Conservation (phyloP, 2,113 vertebrate species). For the Calyptommatus sinebrachiatus region DNA sequence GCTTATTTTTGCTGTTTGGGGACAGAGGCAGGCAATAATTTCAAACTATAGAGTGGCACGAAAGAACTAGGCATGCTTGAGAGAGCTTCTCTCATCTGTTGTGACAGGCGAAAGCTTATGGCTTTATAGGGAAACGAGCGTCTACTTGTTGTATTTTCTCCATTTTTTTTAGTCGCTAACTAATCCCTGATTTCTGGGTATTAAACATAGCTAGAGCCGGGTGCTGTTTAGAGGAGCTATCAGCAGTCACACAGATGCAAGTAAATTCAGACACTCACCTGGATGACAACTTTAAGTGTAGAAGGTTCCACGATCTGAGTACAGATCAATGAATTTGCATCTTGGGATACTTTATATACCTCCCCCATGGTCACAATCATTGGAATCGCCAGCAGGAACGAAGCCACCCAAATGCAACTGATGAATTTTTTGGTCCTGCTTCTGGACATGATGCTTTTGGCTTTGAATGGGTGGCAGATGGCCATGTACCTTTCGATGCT, state of each 20-base stretch:
- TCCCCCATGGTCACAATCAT: constrained; percentile 94
- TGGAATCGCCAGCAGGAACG: constrained; percentile 85
- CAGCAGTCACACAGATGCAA: not conserved
- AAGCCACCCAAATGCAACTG: constrained; percentile 87
- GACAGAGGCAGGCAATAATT: not conserved
- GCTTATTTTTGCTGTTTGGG: not conserved
- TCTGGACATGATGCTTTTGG: constrained; percentile 95
- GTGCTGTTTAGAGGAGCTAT: not conserved
- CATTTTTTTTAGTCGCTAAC: not conserved
- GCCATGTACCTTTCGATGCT: constrained; percentile 95
- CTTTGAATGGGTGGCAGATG: constrained; percentile 96
- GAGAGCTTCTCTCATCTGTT: constrained; percentile 7
- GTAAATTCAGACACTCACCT: constrained; percentile 73
- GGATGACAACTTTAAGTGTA: constrained; percentile 85
- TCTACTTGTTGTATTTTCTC: constrained; percentile 10
- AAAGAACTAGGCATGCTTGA: not conserved
- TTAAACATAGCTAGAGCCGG: not conserved
- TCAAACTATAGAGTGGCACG: not conserved
- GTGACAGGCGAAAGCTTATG: constrained; percentile 11
- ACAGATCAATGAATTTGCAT: constrained; percentile 78
- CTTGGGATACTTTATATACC: constrained; percentile 59
- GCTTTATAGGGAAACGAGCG: not conserved
- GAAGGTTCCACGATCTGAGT: constrained; percentile 76
- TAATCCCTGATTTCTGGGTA: not conserved
- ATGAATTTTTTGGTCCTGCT: constrained; percentile 96